Evolutionary conservation across 2,797 vertebrate genomes (phyloP).

Genomic region (Gymnopithys bicolor): DNA sequence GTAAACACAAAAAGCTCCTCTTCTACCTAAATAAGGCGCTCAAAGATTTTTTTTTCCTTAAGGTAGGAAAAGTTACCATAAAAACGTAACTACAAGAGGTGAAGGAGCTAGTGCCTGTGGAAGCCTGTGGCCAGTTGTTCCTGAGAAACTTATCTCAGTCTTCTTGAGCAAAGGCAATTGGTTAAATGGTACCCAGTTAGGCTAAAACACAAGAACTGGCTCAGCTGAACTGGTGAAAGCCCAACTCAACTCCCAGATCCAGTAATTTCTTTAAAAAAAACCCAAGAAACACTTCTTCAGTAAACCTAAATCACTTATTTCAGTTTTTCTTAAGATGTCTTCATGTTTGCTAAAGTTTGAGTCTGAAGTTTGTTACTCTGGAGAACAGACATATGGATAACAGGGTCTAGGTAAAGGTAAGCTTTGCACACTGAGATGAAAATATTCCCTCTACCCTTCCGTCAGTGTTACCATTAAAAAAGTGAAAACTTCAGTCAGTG

Average conservation of each 20-base stretch:
- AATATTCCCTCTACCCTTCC: neutral
- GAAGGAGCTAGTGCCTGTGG: neutral
- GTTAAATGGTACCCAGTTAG: constrained; percentile 14
- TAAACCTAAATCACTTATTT: neutral
- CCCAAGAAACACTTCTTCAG: neutral
- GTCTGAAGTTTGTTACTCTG: neutral
- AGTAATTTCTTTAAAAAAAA: neutral
- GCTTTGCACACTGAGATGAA: neutral
- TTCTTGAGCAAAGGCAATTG: constrained; percentile 23
- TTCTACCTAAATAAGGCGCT: constrained; percentile 19
- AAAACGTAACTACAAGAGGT: constrained; percentile 7
- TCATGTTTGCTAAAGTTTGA: neutral
- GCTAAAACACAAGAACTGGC: neutral
- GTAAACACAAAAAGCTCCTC: neutral
- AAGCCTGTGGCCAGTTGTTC: constrained; percentile 12
- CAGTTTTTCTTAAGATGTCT: neutral
- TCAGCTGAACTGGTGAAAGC: neutral
- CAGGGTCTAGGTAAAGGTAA: neutral
- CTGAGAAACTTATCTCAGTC: neutral
- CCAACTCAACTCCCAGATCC: neutral
- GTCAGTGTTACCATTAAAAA: neutral
- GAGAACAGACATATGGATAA: neutral
- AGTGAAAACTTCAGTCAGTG: neutral
- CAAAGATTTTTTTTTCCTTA: neutral
- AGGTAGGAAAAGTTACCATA: constrained; percentile 35